phyloP scores from a whole-genome alignment of 2,888 invertebrate species.

The Pycnomerus fuliginosus region DNA sequence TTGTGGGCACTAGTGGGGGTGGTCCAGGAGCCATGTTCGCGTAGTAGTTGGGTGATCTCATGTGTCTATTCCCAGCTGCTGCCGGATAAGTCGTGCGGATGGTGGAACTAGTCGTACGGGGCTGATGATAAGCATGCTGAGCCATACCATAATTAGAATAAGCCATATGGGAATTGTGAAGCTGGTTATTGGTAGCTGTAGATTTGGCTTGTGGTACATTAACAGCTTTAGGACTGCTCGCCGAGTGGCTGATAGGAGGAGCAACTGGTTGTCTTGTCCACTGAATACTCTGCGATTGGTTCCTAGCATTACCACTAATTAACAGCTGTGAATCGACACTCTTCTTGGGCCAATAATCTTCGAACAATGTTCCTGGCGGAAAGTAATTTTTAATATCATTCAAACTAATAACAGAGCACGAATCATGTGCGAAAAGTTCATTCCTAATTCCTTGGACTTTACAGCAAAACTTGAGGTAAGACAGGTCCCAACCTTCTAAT shows the following conservation, averaged over 20 bases:
- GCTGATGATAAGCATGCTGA: slow-evolving; percentile 43
- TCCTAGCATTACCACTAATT: slow-evolving; percentile 63
- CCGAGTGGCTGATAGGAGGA: slow-evolving; percentile 63
- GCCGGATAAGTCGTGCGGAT: slow-evolving; percentile 48
- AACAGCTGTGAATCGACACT: slow-evolving; percentile 79
- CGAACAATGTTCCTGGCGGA: slow-evolving; percentile 84
- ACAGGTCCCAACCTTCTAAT: slow-evolving; percentile 88
- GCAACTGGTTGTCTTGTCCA: slow-evolving; percentile 79
- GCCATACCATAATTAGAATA: slow-evolving; percentile 40
- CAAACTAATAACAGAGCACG: slow-evolving; percentile 86
- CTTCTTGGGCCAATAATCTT: slow-evolving; percentile 92
- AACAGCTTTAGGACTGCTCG: slow-evolving; percentile 42
- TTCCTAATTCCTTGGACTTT: slow-evolving; percentile 91
- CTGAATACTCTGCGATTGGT: slow-evolving; percentile 60
- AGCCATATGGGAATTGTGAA: slow-evolving; percentile 44
- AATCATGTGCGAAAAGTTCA: slow-evolving; percentile 87
- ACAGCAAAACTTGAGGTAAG: slow-evolving; percentile 91
- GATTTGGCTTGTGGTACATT: slow-evolving; percentile 1
- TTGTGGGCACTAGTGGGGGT: slow-evolving; percentile 57
- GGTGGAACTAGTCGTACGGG: slow-evolving; percentile 41
- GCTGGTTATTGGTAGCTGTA: slow-evolving; percentile 40
- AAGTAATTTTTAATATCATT: slow-evolving; percentile 89
- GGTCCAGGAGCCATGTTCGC: slow-evolving; percentile 49
- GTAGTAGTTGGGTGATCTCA: slow-evolving; percentile 39
- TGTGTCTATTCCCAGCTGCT: slow-evolving; percentile 45